Evolutionary conservation across 2,888 invertebrate genomes (phyloP).

Genomic region (Antitype chi): DNA sequence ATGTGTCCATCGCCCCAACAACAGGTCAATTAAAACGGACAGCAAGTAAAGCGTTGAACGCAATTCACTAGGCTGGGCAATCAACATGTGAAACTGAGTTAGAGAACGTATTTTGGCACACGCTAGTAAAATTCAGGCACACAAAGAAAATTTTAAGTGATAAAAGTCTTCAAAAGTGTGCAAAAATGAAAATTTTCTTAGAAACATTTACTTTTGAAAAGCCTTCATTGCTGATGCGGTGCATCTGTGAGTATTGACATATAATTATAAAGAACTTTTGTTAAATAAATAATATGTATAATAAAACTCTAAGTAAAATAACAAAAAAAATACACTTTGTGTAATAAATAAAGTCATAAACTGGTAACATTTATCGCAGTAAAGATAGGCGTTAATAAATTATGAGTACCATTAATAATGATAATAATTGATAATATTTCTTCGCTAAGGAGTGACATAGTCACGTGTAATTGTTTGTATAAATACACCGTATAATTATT

Average conservation of each 20-base stretch:
- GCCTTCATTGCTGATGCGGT: slow-evolving; percentile 56
- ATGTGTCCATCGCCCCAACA: slow-evolving; percentile 13
- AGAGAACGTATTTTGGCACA: slow-evolving; percentile 18
- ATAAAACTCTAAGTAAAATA: slow-evolving; percentile 46
- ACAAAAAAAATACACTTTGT: slow-evolving; percentile 47
- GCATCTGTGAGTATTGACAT: slow-evolving; percentile 48
- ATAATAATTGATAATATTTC: slow-evolving; percentile 25
- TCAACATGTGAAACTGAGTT: neutral
- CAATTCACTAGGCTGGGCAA: neutral
- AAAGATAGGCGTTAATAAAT: slow-evolving; percentile 41
- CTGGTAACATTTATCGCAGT: slow-evolving; percentile 61
- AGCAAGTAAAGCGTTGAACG: slow-evolving; percentile 3
- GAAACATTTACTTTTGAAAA: slow-evolving; percentile 47
- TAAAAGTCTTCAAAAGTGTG: neutral
- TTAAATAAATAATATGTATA: slow-evolving; percentile 50
- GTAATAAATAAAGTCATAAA: slow-evolving; percentile 55
- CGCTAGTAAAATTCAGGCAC: neutral
- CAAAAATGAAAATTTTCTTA: neutral
- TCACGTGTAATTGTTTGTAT: slow-evolving; percentile 17
- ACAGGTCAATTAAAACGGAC: slow-evolving; percentile 27
- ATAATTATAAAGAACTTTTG: slow-evolving; percentile 38
- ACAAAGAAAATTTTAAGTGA: neutral
- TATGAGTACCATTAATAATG: slow-evolving; percentile 16
- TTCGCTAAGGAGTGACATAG: slow-evolving; percentile 22
- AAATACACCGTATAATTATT: neutral